Conservation (phyloP, 2,113 vertebrate species). For the Acrocephalus kingi region DNA sequence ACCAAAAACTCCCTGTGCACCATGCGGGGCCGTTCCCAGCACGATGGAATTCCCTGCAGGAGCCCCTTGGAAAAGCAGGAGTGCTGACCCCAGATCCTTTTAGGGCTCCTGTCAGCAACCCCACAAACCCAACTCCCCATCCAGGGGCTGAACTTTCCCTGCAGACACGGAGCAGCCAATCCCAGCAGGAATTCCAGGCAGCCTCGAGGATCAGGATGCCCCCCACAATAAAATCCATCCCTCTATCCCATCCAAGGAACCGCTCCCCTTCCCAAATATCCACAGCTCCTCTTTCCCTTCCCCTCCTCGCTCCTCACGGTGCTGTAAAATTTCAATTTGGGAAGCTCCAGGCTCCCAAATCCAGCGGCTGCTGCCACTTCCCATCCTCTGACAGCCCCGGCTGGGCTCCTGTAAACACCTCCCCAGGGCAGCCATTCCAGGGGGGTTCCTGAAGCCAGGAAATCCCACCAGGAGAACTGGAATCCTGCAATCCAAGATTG, state of each 20-base stretch:
- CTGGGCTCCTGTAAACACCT: neutral
- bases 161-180: neutral
- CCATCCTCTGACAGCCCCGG: neutral
- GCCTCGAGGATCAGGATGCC: neutral
- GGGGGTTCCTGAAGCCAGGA: neutral
- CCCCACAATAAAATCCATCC: neutral
- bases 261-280: neutral
- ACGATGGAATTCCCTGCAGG: neutral
- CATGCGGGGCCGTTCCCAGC: accelerated
- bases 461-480: neutral
- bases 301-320: neutral
- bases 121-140: neutral
- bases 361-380: neutral
- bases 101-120: neutral
- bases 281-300: accelerated
- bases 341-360: neutral
- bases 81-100: accelerated
- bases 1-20: accelerated
- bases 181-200: neutral
- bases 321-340: accelerated
- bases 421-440: neutral
- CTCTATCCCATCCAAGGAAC: neutral
- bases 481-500: neutral
- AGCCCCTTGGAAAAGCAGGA: neutral
- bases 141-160: neutral